Evolutionary conservation across 2,888 invertebrate species (phyloP).

Genomic region (Diplazon laetatorius): DNA sequence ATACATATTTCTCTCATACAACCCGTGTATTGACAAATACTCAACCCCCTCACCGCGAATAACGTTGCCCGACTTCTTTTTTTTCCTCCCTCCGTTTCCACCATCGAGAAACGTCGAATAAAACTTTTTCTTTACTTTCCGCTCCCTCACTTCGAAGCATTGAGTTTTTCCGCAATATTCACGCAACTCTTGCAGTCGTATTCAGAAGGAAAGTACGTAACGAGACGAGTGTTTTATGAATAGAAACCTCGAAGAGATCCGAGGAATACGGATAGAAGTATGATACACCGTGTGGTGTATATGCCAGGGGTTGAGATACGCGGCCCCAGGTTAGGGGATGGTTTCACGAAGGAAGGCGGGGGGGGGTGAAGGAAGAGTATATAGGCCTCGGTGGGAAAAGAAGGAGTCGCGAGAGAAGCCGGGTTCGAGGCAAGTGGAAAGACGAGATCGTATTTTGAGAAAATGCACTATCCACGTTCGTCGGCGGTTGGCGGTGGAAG

Average conservation of each 20-base stretch:
- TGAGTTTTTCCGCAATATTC: not conserved
- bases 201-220: constrained; percentile 13
- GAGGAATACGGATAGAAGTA: constrained; percentile 10
- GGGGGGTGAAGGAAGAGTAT: not conserved
- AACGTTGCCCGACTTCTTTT: too few relatives aligned
- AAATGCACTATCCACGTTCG: constrained; percentile 58
- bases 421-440: constrained; percentile 33
- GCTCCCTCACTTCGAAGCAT: not conserved
- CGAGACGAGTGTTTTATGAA: constrained; percentile 53
- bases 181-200: not conserved
- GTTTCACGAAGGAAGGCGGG: not conserved
- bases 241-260: constrained; percentile 23
- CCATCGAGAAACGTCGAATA: not conserved
- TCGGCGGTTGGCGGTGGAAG: constrained; percentile 38
- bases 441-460: constrained; percentile 52
- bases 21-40: too few relatives aligned
- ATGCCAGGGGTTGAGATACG: constrained; percentile 18
- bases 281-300: constrained; percentile 13
- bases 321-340: constrained; percentile 29
- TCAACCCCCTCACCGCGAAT: too few relatives aligned
- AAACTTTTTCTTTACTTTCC: not conserved
- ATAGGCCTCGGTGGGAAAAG: not conserved
- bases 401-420: not conserved
- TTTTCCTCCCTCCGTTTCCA: too few relatives aligned
- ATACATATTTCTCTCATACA: too few relatives aligned